Evolutionary conservation across 2,113 vertebrate species (phyloP).

Genomic region (Aramus guarauna): DNA sequence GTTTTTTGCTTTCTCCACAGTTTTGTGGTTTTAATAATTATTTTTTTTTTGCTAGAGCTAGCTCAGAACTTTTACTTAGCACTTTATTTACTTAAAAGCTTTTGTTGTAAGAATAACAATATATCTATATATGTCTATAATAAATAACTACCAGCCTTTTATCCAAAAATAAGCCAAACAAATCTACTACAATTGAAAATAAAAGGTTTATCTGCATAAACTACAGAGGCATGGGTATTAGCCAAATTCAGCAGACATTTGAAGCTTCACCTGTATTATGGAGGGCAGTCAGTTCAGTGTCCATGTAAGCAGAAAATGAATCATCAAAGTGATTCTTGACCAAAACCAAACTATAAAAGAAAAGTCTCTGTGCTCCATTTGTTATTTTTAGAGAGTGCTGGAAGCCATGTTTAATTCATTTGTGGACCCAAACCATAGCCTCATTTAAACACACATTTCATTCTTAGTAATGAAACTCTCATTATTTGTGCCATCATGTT

Average conservation of each 20-base stretch:
- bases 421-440: not conserved
- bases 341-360: not conserved
- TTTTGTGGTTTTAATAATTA: not conserved
- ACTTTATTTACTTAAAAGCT: not conserved
- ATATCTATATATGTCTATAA: too few relatives aligned
- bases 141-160: too few relatives aligned
- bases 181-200: not conserved
- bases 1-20: not conserved
- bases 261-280: not conserved
- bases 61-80: not conserved
- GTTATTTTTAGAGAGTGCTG: not conserved
- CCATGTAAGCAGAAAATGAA: not conserved
- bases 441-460: not conserved
- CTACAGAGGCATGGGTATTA: not conserved
- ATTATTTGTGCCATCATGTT: not conserved
- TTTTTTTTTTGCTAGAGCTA: not conserved
- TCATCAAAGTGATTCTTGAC: not conserved
- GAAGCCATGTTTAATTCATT: not conserved
- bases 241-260: not conserved
- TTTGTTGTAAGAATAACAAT: not conserved
- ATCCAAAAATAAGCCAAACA: not conserved
- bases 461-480: not conserved
- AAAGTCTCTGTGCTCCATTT: not conserved
- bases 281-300: not conserved
- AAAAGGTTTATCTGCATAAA: not conserved